Evolutionary conservation across 2,888 invertebrate species (phyloP).

Genomic region (Lasiommata megera): DNA sequence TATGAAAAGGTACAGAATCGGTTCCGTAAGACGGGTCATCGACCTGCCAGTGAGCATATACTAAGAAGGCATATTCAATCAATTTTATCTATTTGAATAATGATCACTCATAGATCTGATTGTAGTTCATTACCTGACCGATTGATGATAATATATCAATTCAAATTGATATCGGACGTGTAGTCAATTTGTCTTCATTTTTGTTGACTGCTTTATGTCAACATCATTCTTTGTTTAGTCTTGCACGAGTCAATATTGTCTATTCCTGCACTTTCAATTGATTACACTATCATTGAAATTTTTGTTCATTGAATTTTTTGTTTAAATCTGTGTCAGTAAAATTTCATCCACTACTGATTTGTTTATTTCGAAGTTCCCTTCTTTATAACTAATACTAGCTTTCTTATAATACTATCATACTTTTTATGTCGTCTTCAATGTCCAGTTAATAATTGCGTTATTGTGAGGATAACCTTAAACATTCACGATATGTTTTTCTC

Average conservation of each 20-base stretch:
- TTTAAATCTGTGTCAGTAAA: too few species aligned
- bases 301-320: too few species aligned
- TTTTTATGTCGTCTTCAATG: too few species aligned
- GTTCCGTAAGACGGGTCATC: conserved; percentile 7
- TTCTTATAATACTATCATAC: too few species aligned
- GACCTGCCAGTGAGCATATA: conserved; percentile 12
- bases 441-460: too few species aligned
- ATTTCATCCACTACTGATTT: too few species aligned
- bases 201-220: not conserved
- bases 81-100: conserved; percentile 26
- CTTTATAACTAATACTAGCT: too few species aligned
- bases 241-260: not conserved
- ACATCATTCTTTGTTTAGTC: not conserved
- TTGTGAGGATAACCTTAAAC: too few species aligned
- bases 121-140: conserved; percentile 12
- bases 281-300: too few species aligned
- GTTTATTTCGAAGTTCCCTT: too few species aligned
- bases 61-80: conserved; percentile 9
- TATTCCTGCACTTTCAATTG: not conserved
- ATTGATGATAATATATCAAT: not conserved
- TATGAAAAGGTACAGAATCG: not conserved
- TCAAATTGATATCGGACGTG: not conserved
- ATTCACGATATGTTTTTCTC: too few species aligned
- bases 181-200: not conserved
- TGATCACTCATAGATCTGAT: conserved; percentile 25